Base-by-base conservation (phyloP, 2,888 invertebrate species). In the Microctonus hyperodae region DNA sequence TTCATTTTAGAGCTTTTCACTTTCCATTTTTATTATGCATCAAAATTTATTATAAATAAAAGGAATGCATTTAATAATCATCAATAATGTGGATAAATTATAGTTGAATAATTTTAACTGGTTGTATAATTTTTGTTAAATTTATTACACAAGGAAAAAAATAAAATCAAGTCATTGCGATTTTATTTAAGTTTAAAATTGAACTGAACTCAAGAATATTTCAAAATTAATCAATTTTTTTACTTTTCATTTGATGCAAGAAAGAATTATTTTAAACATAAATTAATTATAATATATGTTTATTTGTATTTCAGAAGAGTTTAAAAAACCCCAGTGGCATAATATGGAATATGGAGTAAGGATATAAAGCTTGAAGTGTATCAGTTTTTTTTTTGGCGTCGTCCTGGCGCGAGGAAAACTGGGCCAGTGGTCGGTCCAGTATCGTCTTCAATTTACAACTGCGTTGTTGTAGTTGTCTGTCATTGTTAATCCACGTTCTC, bases 351-450 rank as follows among this genome's bases (percentile, higher is more conserved):
- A 56, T 20, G 16, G 50, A 28, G 16, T 28, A n/a, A 23, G 20
- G 10, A 25, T 22, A 31, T 44, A 64, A 64, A 56, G 31, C 7
- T 16, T 22, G 13, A 28, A 25, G 25, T 10, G 33, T 22, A 20
- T n/a, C 40, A 16, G 37, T 35, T 56, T 31, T 44, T n/a, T n/a
- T 58, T n/a, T 59, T 44, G 64, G 55, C 70, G 75, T 74, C 77
- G 80, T 72, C 78, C 78, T 81, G 81, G 79, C 79, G 77, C 79
- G 80, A 71, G 77, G 75, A 75, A 78, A 78, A 78, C 76, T 73
- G 76, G 76, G 77, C 77, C 79, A 76, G 71, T 75, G 25, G 79
- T 78, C 76, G 25, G 79, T 78, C 79, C 72, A 77, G 80, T 79
- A 75, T 80, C 81, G 71, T 79, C 78, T 62, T 44, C 44, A 16